A percentile compares a stretch with the other conserved stretches of the same genome.
Conservation (phyloP, 2,113 vertebrate species). For the Callipepla squamata region DNA sequence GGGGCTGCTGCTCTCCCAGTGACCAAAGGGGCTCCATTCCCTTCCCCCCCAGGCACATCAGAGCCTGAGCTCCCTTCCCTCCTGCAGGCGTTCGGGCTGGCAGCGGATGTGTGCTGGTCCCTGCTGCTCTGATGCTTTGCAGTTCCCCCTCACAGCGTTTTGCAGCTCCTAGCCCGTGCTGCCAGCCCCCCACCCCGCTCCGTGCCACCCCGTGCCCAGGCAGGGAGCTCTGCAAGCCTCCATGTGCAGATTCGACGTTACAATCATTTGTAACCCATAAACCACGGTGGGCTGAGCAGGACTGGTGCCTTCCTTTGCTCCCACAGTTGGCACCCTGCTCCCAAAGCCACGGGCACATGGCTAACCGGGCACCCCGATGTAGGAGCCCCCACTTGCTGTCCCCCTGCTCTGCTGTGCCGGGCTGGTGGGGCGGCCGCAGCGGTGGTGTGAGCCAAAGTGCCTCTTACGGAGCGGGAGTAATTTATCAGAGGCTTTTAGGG, state of each 20-base stretch:
- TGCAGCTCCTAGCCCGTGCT: rapidly evolving
- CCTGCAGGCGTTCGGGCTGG: rapidly evolving
- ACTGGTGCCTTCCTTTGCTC: too few relatives aligned
- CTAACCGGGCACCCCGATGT: too few relatives aligned
- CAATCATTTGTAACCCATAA: not conserved
- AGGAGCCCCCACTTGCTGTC: too few relatives aligned
- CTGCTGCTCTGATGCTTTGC: not conserved
- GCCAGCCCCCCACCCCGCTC: not conserved
- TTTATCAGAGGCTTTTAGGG: slow-evolving; percentile 67
- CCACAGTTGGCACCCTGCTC: too few relatives aligned
- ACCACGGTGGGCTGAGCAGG: too few relatives aligned
- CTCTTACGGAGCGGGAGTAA: slow-evolving; percentile 10
- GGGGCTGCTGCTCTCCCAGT: too few relatives aligned
- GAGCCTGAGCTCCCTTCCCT: not conserved
- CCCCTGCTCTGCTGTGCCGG: not conserved
- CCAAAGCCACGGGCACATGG: too few relatives aligned
- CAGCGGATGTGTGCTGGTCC: rapidly evolving
- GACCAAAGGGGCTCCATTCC: rapidly evolving
- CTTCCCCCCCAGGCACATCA: not conserved
- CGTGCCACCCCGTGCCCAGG: not conserved
- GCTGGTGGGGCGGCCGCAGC: not conserved
- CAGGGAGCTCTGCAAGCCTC: not conserved
- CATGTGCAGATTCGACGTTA: too few relatives aligned
- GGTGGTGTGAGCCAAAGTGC: not conserved
- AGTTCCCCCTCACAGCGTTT: rapidly evolving